Conservation (phyloP, 64 coral and sea anemone species). For the Stylophora pistillata region DNA sequence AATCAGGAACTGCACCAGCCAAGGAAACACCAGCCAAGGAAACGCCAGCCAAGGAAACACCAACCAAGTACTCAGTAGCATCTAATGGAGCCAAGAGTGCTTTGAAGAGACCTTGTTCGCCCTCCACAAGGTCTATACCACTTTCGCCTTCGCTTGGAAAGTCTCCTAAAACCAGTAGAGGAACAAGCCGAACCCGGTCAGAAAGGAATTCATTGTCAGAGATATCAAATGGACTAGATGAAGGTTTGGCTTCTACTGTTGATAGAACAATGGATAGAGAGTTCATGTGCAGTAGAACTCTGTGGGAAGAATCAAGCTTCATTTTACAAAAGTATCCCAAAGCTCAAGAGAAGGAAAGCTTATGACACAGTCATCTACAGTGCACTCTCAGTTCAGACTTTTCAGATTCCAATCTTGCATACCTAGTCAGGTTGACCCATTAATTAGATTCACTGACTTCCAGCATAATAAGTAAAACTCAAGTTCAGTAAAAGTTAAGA, state of each 20-base stretch:
- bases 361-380: too few relatives aligned
- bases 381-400: too few relatives aligned
- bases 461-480: too few relatives aligned
- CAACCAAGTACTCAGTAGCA: constrained; percentile 29
- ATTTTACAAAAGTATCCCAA: too few relatives aligned
- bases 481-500: too few relatives aligned
- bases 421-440: too few relatives aligned
- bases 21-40: constrained; percentile 15
- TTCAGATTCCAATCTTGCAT: too few relatives aligned
- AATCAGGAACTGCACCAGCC: background rate
- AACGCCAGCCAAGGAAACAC: constrained; percentile 22
- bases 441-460: too few relatives aligned
- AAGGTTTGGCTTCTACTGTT: constrained; percentile 19
- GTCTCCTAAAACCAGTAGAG: constrained; percentile 56
- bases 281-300: background rate
- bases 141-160: constrained; percentile 49
- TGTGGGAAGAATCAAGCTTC: too few relatives aligned
- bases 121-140: constrained; percentile 55
- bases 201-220: constrained; percentile 52
- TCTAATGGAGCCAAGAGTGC: constrained; percentile 38
- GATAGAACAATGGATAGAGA: background rate
- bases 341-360: too few relatives aligned
- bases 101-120: constrained; percentile 62
- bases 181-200: constrained; percentile 58
- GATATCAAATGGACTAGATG: constrained; percentile 58